Conservation (phyloP, 2,797 vertebrate species). For the Lithobates pipiens region DNA sequence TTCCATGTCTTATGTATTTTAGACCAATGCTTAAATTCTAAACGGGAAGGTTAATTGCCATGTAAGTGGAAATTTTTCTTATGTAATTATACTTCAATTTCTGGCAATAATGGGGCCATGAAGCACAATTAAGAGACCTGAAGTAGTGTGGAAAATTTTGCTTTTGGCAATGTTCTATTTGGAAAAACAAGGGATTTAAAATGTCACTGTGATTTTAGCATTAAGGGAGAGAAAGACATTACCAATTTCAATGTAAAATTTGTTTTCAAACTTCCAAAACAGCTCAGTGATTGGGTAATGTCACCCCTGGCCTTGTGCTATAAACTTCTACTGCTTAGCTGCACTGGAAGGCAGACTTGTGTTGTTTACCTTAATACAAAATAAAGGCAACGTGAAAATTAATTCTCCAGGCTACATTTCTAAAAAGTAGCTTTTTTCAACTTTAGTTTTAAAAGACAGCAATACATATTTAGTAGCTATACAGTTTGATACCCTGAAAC, state of each 20-base stretch:
- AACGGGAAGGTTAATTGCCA: conserved; percentile 43
- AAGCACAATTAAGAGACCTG: conserved; percentile 44
- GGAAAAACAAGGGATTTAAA: conserved; percentile 26
- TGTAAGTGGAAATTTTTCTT: conserved; percentile 41
- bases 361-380: conserved; percentile 11
- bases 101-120: conserved; percentile 37
- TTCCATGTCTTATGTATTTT: conserved; percentile 3
- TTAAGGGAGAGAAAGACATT: conserved; percentile 13
- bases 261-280: conserved; percentile 8
- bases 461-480: neutral
- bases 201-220: conserved; percentile 31
- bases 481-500: too few relatives aligned
- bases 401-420: neutral
- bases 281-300: conserved; percentile 8
- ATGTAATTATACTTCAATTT: conserved; percentile 43
- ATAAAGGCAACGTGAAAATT: neutral
- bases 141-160: conserved; percentile 40
- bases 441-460: neutral
- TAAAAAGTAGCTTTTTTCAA: neutral
- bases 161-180: conserved; percentile 38
- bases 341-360: neutral
- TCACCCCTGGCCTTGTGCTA: conserved; percentile 11
- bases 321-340: neutral
- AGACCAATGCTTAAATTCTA: conserved; percentile 20
- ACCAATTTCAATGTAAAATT: conserved; percentile 12